phyloP scores from a whole-genome alignment of 2,888 invertebrate species.

The Trissonchulus sp. region DNA sequence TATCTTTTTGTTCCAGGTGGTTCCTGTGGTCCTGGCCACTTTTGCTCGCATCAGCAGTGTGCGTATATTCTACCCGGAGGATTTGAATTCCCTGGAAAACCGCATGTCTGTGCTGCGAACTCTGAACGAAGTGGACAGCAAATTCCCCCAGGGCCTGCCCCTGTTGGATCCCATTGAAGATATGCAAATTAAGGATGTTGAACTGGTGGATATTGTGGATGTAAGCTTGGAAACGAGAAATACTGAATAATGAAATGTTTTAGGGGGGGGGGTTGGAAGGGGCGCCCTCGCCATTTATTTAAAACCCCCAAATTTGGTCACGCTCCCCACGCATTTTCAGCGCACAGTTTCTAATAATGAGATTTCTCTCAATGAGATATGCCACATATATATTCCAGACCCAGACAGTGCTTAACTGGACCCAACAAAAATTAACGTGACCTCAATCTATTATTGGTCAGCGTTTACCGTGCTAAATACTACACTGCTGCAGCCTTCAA shows the following conservation, averaged over 20 bases:
- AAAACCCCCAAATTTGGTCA: too few species aligned
- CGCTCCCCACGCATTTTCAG: too few species aligned
- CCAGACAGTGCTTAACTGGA: too few species aligned
- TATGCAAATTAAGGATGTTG: constrained; percentile 80
- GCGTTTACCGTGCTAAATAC: too few species aligned
- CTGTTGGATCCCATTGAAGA: constrained; percentile 85
- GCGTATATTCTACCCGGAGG: constrained; percentile 80
- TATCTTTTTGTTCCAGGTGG: constrained; percentile 55
- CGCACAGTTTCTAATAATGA: too few species aligned
- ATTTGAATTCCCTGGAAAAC: constrained; percentile 75
- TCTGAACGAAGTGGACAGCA: constrained; percentile 58
- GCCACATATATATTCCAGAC: too few species aligned
- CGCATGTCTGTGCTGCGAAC: constrained; percentile 76
- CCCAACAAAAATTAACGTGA: too few species aligned
- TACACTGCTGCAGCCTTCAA: too few species aligned
- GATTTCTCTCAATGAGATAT: too few species aligned
- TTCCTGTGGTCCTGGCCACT: constrained; percentile 73
- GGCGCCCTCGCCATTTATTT: too few species aligned
- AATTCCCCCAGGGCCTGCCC: constrained; percentile 61
- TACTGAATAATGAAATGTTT: constrained; percentile 22
- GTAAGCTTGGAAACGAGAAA: constrained; percentile 39
- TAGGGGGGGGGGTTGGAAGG: too few species aligned
- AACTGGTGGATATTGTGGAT: constrained; percentile 69
- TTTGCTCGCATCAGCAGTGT: constrained; percentile 81
- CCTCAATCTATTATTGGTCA: too few species aligned